These are phyloP conservation scores for Entomobrya proxima DNA, from an alignment of 2,888 invertebrate species.

Conservation along the genomic window DNA sequence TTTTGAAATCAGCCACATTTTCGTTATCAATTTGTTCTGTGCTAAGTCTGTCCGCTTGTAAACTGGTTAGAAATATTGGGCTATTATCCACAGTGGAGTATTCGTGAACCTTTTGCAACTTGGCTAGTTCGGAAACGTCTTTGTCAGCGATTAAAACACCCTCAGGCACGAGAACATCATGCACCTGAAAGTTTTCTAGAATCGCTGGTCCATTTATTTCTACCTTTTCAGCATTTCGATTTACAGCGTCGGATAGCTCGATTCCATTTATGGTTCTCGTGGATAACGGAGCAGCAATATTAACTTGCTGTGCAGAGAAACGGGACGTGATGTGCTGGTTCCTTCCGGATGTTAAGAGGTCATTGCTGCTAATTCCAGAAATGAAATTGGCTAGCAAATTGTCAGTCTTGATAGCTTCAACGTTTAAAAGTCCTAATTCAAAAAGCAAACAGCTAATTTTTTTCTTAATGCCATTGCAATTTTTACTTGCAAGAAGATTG, in stretches of 20 bases:
- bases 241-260: constrained; percentile 45
- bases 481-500: background rate
- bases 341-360: constrained; percentile 37
- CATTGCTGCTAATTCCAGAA: constrained; percentile 51
- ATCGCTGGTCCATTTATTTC: constrained; percentile 61
- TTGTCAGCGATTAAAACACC: constrained; percentile 45
- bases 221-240: constrained; percentile 29
- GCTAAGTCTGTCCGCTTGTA: background rate
- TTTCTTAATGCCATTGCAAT: background rate
- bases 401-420: constrained; percentile 47
- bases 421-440: constrained; percentile 33
- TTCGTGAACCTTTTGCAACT: constrained; percentile 56
- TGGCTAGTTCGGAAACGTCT: constrained; percentile 60
- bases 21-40: constrained; percentile 44
- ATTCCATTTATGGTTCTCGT: constrained; percentile 42
- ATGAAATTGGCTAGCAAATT: constrained; percentile 44
- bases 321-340: constrained; percentile 48
- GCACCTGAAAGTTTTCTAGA: constrained; percentile 55
- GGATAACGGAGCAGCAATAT: background rate
- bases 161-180: constrained; percentile 52
- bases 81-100: constrained; percentile 47
- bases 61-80: constrained; percentile 11
- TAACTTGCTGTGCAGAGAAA: constrained; percentile 23
- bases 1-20: constrained; percentile 29
- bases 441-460: background rate